Evolutionary conservation across 2,113 vertebrate species (phyloP), one percentile per base, ranked within the genome.

Genomic region (Callionymus lyra): DNA sequence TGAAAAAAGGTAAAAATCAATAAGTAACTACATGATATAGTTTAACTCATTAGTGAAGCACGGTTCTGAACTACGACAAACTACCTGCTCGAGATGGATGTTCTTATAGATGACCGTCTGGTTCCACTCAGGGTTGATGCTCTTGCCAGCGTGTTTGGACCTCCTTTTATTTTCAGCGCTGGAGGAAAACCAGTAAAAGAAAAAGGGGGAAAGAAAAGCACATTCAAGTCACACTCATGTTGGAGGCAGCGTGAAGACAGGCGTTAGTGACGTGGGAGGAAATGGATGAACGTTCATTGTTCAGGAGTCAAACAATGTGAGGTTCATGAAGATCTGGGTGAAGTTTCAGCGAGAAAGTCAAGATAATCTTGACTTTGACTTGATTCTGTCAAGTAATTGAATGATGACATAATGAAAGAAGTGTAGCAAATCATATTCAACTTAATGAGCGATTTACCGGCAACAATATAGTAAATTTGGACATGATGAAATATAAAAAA

Each of bases 71-170:
- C n/a, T n/a, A n/a, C n/a, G 43, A 74, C 66, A 31, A 18, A 17
- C 8, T 57, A 99, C 95, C 91, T 99, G 94, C 53, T 99, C 95
- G 74, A 86, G 65, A 52, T 92, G 93, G 71, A 99, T 96, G 65
- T 91, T 99, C 85, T 99, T 99, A 74, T 99, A 99, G 84, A 99
- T 98, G 63, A 99, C 95, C 0, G 93, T 99, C 85, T 99, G 95
- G 83, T 99, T 99, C 95, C 95, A 99, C 66, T 99, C 94, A 6
- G 94, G 94, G 75, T 97, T 97, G 77, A 93, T 68, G 70, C 88
- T 98, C 76, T 91, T 96, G 72, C 97, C 93, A 10, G 89, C 65
- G 2, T 91, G 89, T 72, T 98, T 99, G 58, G 92, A 92, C 64
- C 88, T 91, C 71, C 93, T 82, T 74, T 98, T 99, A 81, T 96